These are phyloP conservation scores for Notoglanidium macrostoma DNA, from an alignment of 2,797 vertebrate genomes.

Conservation along the genomic window DNA sequence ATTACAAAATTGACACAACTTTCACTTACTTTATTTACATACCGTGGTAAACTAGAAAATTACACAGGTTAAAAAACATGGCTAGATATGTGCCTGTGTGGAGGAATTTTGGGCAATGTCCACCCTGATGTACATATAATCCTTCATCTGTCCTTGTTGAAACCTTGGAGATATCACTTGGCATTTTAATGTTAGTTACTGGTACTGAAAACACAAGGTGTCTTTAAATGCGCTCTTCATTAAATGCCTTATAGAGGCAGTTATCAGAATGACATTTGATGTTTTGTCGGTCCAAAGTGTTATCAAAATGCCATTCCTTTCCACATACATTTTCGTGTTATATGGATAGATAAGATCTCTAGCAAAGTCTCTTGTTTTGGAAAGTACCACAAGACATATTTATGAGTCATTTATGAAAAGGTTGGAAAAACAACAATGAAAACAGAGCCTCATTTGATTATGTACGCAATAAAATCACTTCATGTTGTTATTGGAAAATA, in stretches of 20 bases:
- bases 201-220: neutral
- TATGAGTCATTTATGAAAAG: neutral
- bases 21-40: constrained; percentile 1
- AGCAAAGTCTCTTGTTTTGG: neutral
- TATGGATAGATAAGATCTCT: neutral
- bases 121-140: neutral
- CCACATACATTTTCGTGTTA: neutral
- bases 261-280: neutral
- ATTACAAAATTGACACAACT: constrained; percentile 15
- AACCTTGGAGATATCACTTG: neutral
- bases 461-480: neutral
- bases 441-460: neutral
- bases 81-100: no score
- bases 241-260: neutral
- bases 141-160: neutral
- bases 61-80: neutral
- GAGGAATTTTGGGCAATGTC: neutral
- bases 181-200: neutral
- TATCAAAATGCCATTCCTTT: neutral
- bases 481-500: neutral
- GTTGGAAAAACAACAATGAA: neutral
- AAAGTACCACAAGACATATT: neutral
- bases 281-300: neutral
- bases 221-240: neutral
- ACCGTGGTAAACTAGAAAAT: neutral